Base-by-base conservation (phyloP, 2,888 invertebrate genomes). In the Mycogona germanica region DNA sequence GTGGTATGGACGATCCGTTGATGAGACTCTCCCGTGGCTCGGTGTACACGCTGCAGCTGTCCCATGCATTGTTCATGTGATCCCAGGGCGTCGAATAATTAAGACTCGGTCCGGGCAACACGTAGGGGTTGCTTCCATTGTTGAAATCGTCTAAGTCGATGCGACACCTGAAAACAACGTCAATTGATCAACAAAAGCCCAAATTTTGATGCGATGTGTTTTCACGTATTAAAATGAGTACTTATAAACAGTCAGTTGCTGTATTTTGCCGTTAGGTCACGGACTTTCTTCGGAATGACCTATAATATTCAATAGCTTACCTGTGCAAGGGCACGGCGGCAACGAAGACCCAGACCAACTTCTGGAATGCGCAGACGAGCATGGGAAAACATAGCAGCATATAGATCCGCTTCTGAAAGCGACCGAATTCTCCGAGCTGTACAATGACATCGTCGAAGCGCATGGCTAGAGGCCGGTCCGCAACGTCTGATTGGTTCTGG, bases 311-410 rank as follows among this genome's bases (percentile, higher is more conserved):
- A n/a, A 12, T 7, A 4, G 25, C 44, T 23, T 44, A 45, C 52
- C 52, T 21, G 64, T 78, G 76, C 56, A 76, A 70, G 55, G 80
- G 76, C 69, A 77, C 78, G 3, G 81, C 81, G 55, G 79, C 74
- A 6, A 83, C 70, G 65, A 84, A 83, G 1, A 82, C 81, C 55
- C 81, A 81, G 17, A 78, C 80, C 41, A 84, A 69, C 67, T 83
- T 83, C 66, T 83, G 82, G 61, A 84, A 79, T 46, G 82, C 82
- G 67, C 81, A 81, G 17, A 79, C 73, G 63, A 84, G 79, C 6
- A 81, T 79, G 21, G 83, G 82, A 46, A 83, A 70, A 63, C 82
- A 81, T 41, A 84, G 71, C 41, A 83, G 67, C 57, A 82, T 71
- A 64, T 80, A 82, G 58, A 82, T 78, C 58, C 78, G 72, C 61